Conservation (phyloP, 2,113 vertebrate genomes). For the Fulmarus glacialis region DNA sequence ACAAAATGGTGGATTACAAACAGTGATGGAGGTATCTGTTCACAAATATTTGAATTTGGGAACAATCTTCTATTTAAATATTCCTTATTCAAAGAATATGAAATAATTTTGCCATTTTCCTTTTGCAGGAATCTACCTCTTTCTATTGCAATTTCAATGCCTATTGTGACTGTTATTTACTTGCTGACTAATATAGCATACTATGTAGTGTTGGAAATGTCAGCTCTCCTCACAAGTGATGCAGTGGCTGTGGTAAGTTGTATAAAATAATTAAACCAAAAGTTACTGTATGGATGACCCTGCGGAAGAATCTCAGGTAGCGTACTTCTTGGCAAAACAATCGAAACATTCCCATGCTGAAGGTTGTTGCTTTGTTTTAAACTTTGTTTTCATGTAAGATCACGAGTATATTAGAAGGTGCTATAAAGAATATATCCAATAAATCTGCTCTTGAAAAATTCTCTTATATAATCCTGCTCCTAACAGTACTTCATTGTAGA, state of each 20-base stretch:
- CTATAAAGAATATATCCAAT: not conserved
- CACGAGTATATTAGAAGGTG: not conserved
- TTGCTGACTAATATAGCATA: constrained; percentile 87
- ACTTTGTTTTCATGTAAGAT: not conserved
- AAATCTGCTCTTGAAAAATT: not conserved
- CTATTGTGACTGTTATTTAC: constrained; percentile 83
- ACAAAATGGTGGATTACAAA: not conserved
- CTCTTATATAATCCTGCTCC: not conserved
- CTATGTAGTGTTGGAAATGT: constrained; percentile 83
- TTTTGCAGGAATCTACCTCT: constrained; percentile 82
- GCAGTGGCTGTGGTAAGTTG: constrained; percentile 84
- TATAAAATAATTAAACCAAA: not conserved
- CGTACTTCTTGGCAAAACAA: not conserved
- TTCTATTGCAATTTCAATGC: constrained; percentile 85
- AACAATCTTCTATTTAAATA: not conserved
- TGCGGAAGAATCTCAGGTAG: not conserved
- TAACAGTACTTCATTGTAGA: not conserved
- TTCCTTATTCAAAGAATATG: not conserved
- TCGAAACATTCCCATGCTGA: not conserved
- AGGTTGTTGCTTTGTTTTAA: not conserved
- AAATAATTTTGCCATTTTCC: not conserved
- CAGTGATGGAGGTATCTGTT: not conserved
- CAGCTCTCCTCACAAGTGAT: constrained; percentile 82
- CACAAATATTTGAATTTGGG: not conserved
- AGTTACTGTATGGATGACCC: not conserved